phyloP scores from a whole-genome alignment of 1,140 invertebrate genomes.

The Aradophagus sp. region DNA sequence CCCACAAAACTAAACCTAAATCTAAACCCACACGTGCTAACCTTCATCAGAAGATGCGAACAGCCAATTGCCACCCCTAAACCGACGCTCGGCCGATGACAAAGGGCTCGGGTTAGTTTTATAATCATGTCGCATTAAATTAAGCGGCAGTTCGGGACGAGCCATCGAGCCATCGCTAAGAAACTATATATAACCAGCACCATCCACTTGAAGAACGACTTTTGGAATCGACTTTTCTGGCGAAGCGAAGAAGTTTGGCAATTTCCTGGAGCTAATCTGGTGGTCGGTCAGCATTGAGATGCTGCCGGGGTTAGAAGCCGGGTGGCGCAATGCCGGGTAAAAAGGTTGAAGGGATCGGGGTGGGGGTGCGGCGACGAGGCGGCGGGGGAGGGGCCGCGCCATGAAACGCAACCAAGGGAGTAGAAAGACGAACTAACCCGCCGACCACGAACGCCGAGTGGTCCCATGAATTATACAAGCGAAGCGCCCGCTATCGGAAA shows the following conservation, averaged over 20 bases:
- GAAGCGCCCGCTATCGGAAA: slow-evolving; percentile 53
- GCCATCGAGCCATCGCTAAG: slow-evolving; percentile 47
- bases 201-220: slow-evolving; percentile 69
- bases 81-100: no score
- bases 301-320: slow-evolving; percentile 63
- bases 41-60: no score
- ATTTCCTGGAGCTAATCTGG: slow-evolving; percentile 75
- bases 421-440: slow-evolving; percentile 46
- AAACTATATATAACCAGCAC: slow-evolving; percentile 51
- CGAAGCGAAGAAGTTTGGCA: slow-evolving; percentile 73
- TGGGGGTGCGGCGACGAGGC: slow-evolving; percentile 25
- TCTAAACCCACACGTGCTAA: no score
- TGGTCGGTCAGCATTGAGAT: slow-evolving; percentile 75
- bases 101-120: slow-evolving; percentile 36
- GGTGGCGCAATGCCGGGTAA: slow-evolving; percentile 45
- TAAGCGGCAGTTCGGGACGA: slow-evolving; percentile 62
- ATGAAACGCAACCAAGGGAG: slow-evolving; percentile 42
- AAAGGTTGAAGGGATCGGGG: slow-evolving; percentile 31
- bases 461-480: slow-evolving; percentile 75
- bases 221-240: slow-evolving; percentile 72
- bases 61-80: no score
- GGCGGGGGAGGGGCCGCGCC: slow-evolving; percentile 24
- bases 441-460: slow-evolving; percentile 64
- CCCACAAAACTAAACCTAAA: no score
- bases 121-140: slow-evolving; percentile 62